Percentiles rank a stretch among this genome's conserved stretches.
phyloP scores from a whole-genome alignment of 2,888 invertebrate species.

The Tridacna crocea region DNA sequence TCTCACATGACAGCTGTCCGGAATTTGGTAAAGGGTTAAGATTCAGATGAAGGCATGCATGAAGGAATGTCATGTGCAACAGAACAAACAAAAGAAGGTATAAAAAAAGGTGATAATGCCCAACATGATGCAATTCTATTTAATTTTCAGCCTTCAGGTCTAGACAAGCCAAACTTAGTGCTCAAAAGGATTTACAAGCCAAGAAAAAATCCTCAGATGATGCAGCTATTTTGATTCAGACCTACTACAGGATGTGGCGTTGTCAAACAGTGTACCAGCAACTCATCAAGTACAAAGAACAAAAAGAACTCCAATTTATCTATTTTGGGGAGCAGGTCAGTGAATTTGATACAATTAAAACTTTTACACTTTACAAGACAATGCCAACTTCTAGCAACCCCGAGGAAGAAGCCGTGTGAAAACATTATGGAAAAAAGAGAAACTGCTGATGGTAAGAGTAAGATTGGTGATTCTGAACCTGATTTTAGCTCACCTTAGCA shows the following conservation, averaged over 20 bases:
- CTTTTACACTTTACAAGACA: no score
- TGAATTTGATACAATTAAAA: no score
- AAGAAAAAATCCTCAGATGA: slow-evolving; percentile 58
- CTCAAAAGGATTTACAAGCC: slow-evolving; percentile 36
- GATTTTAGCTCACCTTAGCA: not conserved
- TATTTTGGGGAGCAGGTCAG: slow-evolving; percentile 94
- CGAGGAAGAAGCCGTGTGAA: not conserved
- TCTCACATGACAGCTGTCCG: no score
- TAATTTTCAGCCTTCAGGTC: slow-evolving; percentile 68
- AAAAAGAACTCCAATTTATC: slow-evolving; percentile 92
- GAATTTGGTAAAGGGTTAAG: no score
- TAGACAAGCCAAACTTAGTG: slow-evolving; percentile 59
- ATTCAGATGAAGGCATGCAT: no score
- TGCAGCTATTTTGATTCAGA: slow-evolving; percentile 88
- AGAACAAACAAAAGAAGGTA: no score
- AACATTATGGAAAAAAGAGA: not conserved
- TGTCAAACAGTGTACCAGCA: slow-evolving; percentile 83
- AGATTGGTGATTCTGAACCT: not conserved
- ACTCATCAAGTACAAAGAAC: slow-evolving; percentile 88
- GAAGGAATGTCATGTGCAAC: no score
- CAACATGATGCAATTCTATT: not conserved
- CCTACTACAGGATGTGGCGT: slow-evolving; percentile 91
- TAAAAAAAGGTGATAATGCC: no score
- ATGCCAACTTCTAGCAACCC: no score
- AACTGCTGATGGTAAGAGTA: not conserved